Base-by-base conservation (phyloP, 2,797 vertebrate genomes). In the Helostoma temminkii region DNA sequence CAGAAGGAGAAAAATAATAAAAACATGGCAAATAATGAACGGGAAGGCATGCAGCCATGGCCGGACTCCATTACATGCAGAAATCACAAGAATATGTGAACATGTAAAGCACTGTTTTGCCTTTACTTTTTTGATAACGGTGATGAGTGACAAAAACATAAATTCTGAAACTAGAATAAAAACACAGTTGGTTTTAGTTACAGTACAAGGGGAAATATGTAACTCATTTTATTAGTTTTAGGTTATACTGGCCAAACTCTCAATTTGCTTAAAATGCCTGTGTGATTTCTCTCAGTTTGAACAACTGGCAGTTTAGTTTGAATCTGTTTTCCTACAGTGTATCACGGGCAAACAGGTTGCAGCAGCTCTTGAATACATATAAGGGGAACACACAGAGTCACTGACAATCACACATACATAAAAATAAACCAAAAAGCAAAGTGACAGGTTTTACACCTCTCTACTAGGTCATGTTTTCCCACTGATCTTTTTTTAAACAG, bases 1-100 rank as follows among this genome's bases (percentile, higher is more conserved):
- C 76, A 85, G 16, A 78, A 53, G 43, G 49, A 75, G 54, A 78
- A 81, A 71, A 73, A 74, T 56, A 81, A 84, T 82, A 76, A 85
- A 84, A 74, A 10, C 32, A 48, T 53, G 61, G 32, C 7, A 32
- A 39, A 70, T 12, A 62, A n/a, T 54, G 37, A 71, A 55, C 41
- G 50, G 55, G 47, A 65, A 71, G 11, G 58, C 45, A 26, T 43
- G 62, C 28, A 59, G 66, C 52, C 28, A 46, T 37, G 65, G 24
- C 74, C 85, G 79, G 63, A 80, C 76, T 65, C 3, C 15, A 89
- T 88, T 77, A 77, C 37, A 70, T 0, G 28, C 22, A 60, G 66
- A 43, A 63, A 63, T 34, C 10, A 66, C 34, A 64, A 57, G 52
- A 78, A 69, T 18, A 57, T 57, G 47, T 42, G 53, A 55, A 59